phyloP scores from a whole-genome alignment of 2,888 invertebrate genomes.

The Lithophane leautieri region DNA sequence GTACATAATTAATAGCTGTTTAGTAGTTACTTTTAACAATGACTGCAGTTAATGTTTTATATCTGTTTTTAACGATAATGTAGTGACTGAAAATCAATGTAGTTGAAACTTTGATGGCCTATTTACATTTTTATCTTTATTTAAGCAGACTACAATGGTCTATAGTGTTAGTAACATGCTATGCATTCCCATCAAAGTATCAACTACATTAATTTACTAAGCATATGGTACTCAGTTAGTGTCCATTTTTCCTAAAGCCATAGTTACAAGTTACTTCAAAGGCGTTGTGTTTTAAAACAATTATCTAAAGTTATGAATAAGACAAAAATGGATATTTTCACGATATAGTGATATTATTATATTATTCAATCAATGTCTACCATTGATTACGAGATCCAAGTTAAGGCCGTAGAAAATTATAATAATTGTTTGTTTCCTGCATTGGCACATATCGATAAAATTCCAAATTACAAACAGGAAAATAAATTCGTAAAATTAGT shows the following conservation, averaged over 20 bases:
- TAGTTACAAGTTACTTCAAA: background rate
- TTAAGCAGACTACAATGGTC: no score
- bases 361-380: background rate
- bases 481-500: background rate
- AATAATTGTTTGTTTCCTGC: background rate
- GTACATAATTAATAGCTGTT: background rate
- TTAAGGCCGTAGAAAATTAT: no score
- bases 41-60: background rate
- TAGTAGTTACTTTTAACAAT: background rate
- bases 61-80: slow-evolving; percentile 3
- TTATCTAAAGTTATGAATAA: background rate
- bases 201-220: no score
- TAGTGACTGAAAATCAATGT: background rate
- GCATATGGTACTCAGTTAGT: no score
- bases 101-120: background rate
- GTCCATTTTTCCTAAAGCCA: background rate
- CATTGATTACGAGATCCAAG: background rate
- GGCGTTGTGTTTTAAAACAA: background rate
- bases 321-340: background rate
- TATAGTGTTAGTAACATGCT: no score
- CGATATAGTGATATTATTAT: no score
- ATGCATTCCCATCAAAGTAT: no score
- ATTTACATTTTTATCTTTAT: no score
- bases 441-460: background rate
- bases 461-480: background rate